These are phyloP conservation scores for Cisticola juncidis DNA, from an alignment of 2,113 vertebrate species.

Conservation along the genomic window DNA sequence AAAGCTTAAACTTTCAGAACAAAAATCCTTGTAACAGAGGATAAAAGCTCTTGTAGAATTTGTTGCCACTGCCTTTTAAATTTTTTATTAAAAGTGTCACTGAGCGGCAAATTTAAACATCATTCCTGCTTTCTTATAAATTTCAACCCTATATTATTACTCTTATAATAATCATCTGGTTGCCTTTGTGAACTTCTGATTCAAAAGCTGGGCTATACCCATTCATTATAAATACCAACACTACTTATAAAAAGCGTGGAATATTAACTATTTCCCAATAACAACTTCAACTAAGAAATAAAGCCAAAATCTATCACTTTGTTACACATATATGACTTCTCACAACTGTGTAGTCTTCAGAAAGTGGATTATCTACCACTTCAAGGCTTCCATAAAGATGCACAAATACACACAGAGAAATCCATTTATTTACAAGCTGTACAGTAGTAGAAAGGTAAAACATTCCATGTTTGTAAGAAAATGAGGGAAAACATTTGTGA, in stretches of 20 bases:
- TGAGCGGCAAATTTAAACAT: not conserved
- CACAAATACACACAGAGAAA: not conserved
- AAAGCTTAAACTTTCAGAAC: not conserved
- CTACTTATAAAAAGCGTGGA: not conserved
- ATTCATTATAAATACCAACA: not conserved
- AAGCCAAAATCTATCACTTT: not conserved
- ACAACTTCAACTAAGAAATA: not conserved
- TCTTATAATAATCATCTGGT: not conserved
- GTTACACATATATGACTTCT: not conserved
- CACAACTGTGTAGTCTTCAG: not conserved
- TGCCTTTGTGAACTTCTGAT: not conserved
- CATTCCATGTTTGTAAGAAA: not conserved
- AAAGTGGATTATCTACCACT: not conserved
- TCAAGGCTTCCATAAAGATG: not conserved
- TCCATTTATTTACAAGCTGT: not conserved
- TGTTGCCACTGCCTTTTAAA: not conserved
- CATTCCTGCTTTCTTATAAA: not conserved
- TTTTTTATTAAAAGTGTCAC: not conserved
- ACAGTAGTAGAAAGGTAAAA: not conserved
- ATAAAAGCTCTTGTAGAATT: not conserved
- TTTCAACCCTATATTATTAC: not conserved
- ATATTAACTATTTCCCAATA: not conserved
- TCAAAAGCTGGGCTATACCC: not conserved
- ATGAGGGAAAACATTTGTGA: not conserved
- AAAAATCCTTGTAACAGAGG: not conserved